Evolutionary conservation across 92 coral and sea anemone species (phyloP), one percentile per base, ranked within the genome.

Genomic region (Hydrozoanthus gracilis): DNA sequence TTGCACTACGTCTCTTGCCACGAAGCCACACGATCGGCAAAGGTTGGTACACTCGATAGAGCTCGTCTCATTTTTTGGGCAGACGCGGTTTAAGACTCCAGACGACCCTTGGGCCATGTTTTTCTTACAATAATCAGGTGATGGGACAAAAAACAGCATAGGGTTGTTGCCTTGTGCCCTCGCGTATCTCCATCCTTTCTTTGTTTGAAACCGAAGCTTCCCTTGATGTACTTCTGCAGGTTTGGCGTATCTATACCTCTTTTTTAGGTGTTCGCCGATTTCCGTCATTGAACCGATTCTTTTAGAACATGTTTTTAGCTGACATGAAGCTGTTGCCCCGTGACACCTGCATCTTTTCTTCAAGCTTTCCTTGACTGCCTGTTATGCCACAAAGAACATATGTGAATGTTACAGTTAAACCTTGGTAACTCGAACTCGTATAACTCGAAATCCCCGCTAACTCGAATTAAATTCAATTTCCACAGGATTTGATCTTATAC

Each of bases 111-210:
- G 65, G 61, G 77, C 74, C 73, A 55, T 8, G 84, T 96, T 90
- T 11, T 58, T 80, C 4, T 75, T 72, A 87, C 98, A 96, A 74
- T 96, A 96, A 89, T 96, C 86, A 44, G 98, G 98, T n/a, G 98
- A 96, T 2, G 91, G 50, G 0, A 87, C 91, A 58, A 88, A 83
- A 80, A 87, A 96, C 64, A 93, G 88, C 69, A 96, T 86, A 73
- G 87, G 86, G 77, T 79, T 83, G 8, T 92, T 90, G 39, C 39
- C 39, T 74, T 84, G 88, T 51, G 78, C 82, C 35, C 95, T 78
- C n/a, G 88, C 89, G 39, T 79, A 70, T 76, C 84, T 78, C 70
- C 78, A 72, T 46, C 79, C 78, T 10, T 88, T 89, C 13, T 80
- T 71, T 46, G 73, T 83, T 44, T 71, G 65, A 27, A 87, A 91